Conservation (phyloP, 2,113 vertebrate species). For the Collichthys lucidus region DNA sequence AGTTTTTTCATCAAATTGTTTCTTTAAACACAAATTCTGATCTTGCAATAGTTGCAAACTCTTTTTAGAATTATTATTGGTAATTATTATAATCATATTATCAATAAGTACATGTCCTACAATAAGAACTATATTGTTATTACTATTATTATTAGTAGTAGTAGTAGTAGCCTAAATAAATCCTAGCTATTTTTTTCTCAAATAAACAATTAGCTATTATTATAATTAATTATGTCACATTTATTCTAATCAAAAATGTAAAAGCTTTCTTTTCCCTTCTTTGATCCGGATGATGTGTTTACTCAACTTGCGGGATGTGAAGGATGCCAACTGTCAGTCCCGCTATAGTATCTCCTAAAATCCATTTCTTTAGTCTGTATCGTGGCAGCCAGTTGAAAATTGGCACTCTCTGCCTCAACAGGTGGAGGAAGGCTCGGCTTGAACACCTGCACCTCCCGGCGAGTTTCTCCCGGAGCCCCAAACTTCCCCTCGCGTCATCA, state of each 20-base stretch:
- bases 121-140: not conserved
- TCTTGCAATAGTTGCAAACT: not conserved
- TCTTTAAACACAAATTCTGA: not conserved
- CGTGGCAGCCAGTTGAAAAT: conserved; percentile 88
- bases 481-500: conserved; percentile 49
- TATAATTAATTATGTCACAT: no score
- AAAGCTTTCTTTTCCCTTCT: not conserved
- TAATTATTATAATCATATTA: not conserved
- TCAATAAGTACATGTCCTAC: not conserved
- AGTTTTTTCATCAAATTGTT: no score
- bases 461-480: conserved; percentile 73
- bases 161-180: no score
- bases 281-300: not conserved
- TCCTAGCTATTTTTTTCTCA: no score
- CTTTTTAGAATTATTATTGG: not conserved
- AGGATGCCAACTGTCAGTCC: conserved; percentile 92
- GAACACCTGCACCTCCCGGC: conserved; percentile 83
- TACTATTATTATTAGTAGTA: not conserved
- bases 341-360: conserved; percentile 89
- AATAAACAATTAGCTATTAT: no score
- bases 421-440: conserved; percentile 76
- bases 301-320: conserved; percentile 92
- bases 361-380: conserved; percentile 89
- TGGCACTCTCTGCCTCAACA: conserved; percentile 86
- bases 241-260: not conserved